Evolutionary conservation across 2,113 vertebrate genomes (phyloP).

Genomic region (Euleptes europaea): DNA sequence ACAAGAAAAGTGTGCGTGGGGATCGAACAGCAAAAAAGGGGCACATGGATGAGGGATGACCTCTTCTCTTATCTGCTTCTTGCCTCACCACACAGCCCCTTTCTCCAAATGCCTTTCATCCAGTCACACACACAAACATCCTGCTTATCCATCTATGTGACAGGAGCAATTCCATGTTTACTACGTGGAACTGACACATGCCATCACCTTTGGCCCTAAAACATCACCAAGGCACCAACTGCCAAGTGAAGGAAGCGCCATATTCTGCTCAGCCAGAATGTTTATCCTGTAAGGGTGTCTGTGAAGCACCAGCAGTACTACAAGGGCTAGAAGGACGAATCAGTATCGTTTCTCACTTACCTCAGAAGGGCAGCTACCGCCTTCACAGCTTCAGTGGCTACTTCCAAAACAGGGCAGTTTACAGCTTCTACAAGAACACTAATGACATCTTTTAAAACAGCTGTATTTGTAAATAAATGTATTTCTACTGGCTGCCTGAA

Average conservation of each 20-base stretch:
- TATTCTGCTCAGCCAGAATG: background rate
- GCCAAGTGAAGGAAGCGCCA: background rate
- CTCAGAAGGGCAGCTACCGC: conserved; percentile 85
- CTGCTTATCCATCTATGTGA: background rate
- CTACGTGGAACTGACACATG: too few relatives aligned
- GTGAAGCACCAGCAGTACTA: background rate
- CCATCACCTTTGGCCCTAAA: background rate
- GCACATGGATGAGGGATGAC: background rate
- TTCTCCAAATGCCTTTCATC: background rate
- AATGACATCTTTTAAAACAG: conserved; percentile 78
- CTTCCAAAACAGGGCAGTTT: conserved; percentile 81
- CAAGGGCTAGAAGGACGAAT: background rate
- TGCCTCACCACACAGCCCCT: background rate
- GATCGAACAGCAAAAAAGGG: background rate
- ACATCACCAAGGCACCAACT: background rate
- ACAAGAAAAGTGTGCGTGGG: background rate
- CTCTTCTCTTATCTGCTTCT: background rate
- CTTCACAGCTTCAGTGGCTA: conserved; percentile 79
- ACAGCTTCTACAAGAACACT: conserved; percentile 79
- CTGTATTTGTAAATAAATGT: conserved; percentile 82
- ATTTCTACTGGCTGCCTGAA: conserved; percentile 86
- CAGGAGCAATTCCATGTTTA: too few relatives aligned
- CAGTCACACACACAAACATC: background rate
- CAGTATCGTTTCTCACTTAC: conserved; percentile 60
- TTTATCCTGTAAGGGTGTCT: background rate